A percentile compares a stretch with the other conserved stretches of the same genome.
phyloP scores from a whole-genome alignment of 2,888 invertebrate genomes.

The Venusia cambrica region DNA sequence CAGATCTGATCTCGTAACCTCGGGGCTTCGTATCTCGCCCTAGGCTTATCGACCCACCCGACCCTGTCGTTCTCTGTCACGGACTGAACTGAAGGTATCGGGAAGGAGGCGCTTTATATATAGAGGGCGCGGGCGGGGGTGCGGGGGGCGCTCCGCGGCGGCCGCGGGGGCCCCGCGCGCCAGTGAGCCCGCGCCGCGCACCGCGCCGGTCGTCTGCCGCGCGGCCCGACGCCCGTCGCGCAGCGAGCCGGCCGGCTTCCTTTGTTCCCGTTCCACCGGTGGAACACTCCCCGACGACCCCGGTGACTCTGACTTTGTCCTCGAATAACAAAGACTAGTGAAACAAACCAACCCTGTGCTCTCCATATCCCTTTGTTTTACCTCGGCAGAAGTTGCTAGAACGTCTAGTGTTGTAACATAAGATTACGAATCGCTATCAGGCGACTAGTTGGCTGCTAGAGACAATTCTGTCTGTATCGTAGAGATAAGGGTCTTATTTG shows the following conservation, averaged over 20 bases:
- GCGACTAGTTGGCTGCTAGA: slow-evolving; percentile 31
- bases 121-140: slow-evolving; percentile 64
- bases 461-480: slow-evolving; percentile 21
- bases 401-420: slow-evolving; percentile 31
- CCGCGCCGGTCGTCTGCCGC: slow-evolving; percentile 45
- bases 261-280: slow-evolving; percentile 60
- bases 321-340: not conserved
- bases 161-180: slow-evolving; percentile 70
- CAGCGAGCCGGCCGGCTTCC: slow-evolving; percentile 67
- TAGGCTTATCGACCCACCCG: slow-evolving; percentile 72
- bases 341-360: not conserved
- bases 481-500: slow-evolving; percentile 25
- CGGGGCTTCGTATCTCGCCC: slow-evolving; percentile 76
- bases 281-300: slow-evolving; percentile 19
- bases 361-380: slow-evolving; percentile 21
- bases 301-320: slow-evolving; percentile 10
- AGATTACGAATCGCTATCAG: slow-evolving; percentile 32
- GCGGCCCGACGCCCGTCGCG: slow-evolving; percentile 46
- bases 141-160: slow-evolving; percentile 60
- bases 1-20: slow-evolving; percentile 80
- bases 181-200: slow-evolving; percentile 56
- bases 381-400: slow-evolving; percentile 34
- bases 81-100: slow-evolving; percentile 76
- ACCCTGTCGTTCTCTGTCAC: slow-evolving; percentile 75
- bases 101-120: slow-evolving; percentile 65